Evolutionary conservation across 2,888 invertebrate species (phyloP), one percentile per base, ranked within the genome.

Genomic region (Erpobdella octoculata): DNA sequence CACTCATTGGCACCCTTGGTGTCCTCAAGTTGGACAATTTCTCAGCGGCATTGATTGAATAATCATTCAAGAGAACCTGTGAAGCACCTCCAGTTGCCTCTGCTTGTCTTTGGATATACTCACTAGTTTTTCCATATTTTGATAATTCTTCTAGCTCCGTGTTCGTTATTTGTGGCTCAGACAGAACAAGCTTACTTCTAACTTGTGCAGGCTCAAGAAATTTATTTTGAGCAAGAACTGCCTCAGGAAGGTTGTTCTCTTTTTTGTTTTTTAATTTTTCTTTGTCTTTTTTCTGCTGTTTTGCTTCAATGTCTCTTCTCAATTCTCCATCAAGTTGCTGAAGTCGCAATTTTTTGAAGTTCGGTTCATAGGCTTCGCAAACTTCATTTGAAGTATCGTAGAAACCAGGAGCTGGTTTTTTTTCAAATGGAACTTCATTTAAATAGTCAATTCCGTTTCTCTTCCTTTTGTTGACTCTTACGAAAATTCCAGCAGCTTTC

Each of bases 371-470:
- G 0, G 92, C 92, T 80, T 94, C 93, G 37, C 92, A 89, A 0
- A 87, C 86, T 83, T 98, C 97, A 73, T 81, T 78, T 0, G 91
- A 88, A 0, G 97, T 96, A 82, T 98, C 95, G 81, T 94, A 93
- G 84, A 98, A 97, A 0, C 98, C 83, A 15, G 89, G 79, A 0
- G 93, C 90, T 0, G 96, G 94, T 48, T 88, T 87, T 84, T 97
- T 96, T 81, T 97, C 96, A 83, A 99, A 98, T 0, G 98, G 95
- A 78, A 98, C 90, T 85, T 99, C 98, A 0, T 90, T 88, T 82
- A 96, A 96, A 85, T 97, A 99, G 83, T 98, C 93, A 4, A 99
- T 92, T 0, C 93, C 93, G 15, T 93, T 89, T 81, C 93, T 88
- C 74, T 79, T 81, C 72, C 78, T 78, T 21, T 78, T 76, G 73